Evolutionary conservation across 2,113 vertebrate genomes (phyloP).

Genomic region (Sphyrna mokarran): DNA sequence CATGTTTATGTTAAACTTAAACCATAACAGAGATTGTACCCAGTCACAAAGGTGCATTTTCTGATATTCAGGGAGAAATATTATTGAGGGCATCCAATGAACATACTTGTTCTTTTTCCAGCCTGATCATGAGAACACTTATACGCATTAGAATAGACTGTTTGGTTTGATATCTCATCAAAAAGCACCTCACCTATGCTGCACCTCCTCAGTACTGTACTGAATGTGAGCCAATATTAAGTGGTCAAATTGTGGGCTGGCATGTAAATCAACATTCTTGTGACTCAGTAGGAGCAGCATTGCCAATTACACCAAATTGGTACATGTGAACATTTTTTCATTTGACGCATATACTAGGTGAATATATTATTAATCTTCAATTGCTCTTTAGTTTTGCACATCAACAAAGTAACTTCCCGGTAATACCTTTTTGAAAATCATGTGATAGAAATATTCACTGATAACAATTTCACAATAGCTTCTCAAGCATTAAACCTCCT

Average conservation of each 20-base stretch:
- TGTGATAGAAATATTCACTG: background rate
- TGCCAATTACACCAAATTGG: background rate
- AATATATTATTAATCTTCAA: background rate
- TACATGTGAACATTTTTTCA: no score
- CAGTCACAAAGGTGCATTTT: background rate
- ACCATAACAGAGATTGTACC: background rate
- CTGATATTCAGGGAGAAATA: background rate
- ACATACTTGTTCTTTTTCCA: background rate
- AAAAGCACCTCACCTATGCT: no score
- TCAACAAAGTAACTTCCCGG: background rate
- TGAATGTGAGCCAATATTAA: no score
- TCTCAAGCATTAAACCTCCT: background rate
- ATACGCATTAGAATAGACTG: no score
- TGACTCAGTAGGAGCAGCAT: background rate
- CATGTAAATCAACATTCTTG: background rate
- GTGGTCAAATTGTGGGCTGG: background rate
- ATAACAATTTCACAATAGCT: background rate
- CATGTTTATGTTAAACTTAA: background rate
- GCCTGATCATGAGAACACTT: background rate
- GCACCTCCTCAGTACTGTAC: no score
- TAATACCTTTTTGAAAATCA: background rate
- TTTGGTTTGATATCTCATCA: no score
- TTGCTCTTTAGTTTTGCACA: background rate
- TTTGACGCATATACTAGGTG: no score
- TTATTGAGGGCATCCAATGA: background rate